Percentiles rank a stretch among this genome's conserved stretches.
Evolutionary conservation across 92 coral and sea anemone genomes (phyloP).

Genomic region (Blastomussa wellsi): DNA sequence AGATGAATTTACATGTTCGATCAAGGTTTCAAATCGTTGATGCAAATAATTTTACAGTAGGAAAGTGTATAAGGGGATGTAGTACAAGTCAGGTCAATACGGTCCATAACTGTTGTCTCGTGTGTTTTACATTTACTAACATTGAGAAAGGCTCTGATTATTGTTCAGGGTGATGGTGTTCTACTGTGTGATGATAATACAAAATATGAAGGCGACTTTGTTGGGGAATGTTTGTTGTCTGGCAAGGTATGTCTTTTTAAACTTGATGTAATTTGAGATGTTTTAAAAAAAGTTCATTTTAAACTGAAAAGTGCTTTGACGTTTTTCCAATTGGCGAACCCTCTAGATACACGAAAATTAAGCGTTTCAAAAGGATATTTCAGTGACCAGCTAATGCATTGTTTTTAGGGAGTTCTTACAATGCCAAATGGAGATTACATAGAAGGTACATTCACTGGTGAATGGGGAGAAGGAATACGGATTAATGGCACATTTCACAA

Average conservation of each 20-base stretch:
- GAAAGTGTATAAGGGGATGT: no score
- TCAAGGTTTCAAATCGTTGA: no score
- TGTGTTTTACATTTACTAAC: neutral
- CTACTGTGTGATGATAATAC: conserved; percentile 94
- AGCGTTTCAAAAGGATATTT: neutral
- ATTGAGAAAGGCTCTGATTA: neutral
- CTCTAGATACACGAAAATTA: no score
- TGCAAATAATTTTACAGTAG: no score
- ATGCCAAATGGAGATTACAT: conserved; percentile 89
- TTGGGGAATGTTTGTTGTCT: conserved; percentile 81
- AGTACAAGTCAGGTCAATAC: no score
- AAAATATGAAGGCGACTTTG: conserved; percentile 88
- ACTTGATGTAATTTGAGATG: no score
- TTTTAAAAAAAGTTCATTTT: no score
- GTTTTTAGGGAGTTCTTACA: conserved; percentile 80
- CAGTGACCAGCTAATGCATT: neutral
- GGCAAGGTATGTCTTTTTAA: conserved; percentile 78
- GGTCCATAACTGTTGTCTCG: neutral
- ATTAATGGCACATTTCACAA: conserved; percentile 85
- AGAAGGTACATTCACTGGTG: conserved; percentile 92
- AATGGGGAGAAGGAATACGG: conserved; percentile 92
- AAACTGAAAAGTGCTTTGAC: no score
- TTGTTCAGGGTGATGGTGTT: conserved; percentile 81
- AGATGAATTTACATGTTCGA: no score
- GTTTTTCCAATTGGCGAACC: no score